Evolutionary conservation across 2,888 invertebrate species (phyloP).

Genomic region (Amorpha juglandis): DNA sequence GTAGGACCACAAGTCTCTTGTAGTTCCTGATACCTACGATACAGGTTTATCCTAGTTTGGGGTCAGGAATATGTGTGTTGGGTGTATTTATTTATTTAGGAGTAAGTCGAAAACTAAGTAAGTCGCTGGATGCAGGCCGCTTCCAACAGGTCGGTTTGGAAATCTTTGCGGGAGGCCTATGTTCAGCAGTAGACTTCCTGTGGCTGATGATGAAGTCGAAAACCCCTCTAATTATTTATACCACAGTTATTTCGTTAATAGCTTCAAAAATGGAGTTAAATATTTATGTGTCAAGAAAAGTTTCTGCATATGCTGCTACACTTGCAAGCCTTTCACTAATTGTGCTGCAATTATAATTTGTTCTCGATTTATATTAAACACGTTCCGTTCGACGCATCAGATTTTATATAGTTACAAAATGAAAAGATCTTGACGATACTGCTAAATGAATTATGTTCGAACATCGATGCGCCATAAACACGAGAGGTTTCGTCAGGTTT

Average conservation of each 20-base stretch:
- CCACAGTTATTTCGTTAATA: too few relatives aligned
- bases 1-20: too few relatives aligned
- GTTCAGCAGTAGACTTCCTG: too few relatives aligned
- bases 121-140: too few relatives aligned
- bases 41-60: too few relatives aligned
- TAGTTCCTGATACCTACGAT: too few relatives aligned
- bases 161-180: too few relatives aligned
- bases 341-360: conserved; percentile 1
- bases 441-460: background rate
- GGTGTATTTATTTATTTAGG: too few relatives aligned
- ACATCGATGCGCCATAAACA: background rate
- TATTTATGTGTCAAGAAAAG: background rate
- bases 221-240: background rate
- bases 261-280: too few relatives aligned
- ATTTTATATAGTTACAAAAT: background rate
- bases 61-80: too few relatives aligned
- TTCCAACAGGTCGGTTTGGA: too few relatives aligned
- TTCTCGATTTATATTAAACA: conserved; percentile 8
- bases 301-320: background rate
- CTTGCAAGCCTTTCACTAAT: conserved; percentile 7
- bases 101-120: too few relatives aligned
- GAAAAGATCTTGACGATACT: background rate
- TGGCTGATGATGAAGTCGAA: background rate
- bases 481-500: background rate
- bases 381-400: conserved; percentile 13